Base-by-base conservation (phyloP, 1,140 invertebrate species). In the Phthorimaea operculella region DNA sequence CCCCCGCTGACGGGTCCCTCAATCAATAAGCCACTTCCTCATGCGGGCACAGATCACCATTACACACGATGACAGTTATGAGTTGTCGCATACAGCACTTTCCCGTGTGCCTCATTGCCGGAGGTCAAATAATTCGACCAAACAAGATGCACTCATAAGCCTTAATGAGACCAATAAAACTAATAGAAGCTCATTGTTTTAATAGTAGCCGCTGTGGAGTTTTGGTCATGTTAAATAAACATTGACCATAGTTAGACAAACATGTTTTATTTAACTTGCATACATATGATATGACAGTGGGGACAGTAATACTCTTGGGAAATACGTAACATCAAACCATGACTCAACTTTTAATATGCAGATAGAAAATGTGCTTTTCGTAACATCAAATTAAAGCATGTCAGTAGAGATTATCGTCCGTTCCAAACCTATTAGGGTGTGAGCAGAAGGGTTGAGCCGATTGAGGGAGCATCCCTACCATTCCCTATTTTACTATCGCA, bases 21-120 rank as follows among this genome's bases (percentile, higher is more conserved):
- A 68, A 79, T 77, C 76, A 81, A 81, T 76, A 75, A 79, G 64
- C 63, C 55, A 74, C 78, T 80, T 83, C 80, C 80, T 77, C 59
- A 79, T 82, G 77, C 79, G 79, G 80, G 80, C 70, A 72, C 64
- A 60, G 65, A 68, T 73, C 68, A 66, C 64, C 77, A 77, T 75
- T 70, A 72, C 42, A 74, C 58, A 68, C 75, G 74, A 79, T 73
- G 78, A 83, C 80, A 76, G 73, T 71, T 72, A 76, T 70, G 68
- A 68, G 69, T 74, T 28, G 21, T 28, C 21, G 65, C 64, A 76
- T 74, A 68, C 59, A 63, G 21, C 6, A 28, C 75, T 72, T 80
- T 80, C 78, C 73, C 79, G 74, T 76, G 74, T 69, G 68, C 65
- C 62, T 74, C 60, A 71, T 71, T 70, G 64, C 63, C 50, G 53